Conservation (phyloP, 2,797 vertebrate species). For the Anguilla anguilla region DNA sequence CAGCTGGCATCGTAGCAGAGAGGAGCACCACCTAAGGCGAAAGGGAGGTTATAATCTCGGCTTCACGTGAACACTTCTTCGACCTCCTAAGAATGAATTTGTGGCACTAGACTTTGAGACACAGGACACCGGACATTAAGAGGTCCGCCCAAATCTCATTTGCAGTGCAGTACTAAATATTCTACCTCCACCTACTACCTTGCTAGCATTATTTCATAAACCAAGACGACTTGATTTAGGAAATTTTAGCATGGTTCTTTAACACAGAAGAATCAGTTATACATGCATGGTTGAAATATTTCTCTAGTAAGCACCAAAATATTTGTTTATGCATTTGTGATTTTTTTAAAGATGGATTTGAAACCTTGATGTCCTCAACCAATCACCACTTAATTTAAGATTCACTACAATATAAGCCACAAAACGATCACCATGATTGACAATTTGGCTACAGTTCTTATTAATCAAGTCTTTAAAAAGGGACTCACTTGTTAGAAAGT, state of each 20-base stretch:
- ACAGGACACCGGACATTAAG: constrained; percentile 76
- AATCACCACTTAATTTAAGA: not conserved
- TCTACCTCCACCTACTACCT: constrained; percentile 71
- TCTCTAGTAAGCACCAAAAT: not conserved
- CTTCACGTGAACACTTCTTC: not conserved
- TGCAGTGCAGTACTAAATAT: constrained; percentile 58
- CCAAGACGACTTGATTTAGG: constrained; percentile 45
- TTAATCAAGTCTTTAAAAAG: not conserved
- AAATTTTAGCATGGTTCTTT: constrained; percentile 80
- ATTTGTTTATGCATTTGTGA: not conserved
- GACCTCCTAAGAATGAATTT: constrained; percentile 34
- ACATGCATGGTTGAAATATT: not conserved
- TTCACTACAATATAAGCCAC: not conserved
- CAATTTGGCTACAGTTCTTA: not conserved
- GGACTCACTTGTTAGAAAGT: constrained; percentile 88
- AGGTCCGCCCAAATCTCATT: constrained; percentile 73
- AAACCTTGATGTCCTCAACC: not conserved
- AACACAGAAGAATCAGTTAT: constrained; percentile 71
- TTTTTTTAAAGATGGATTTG: no score
- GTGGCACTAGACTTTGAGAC: constrained; percentile 74
- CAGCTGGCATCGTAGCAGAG: constrained; percentile 96
- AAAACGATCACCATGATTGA: not conserved
- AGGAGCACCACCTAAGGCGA: constrained; percentile 87
- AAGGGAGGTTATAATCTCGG: not conserved
- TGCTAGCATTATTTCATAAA: constrained; percentile 76